Evolutionary conservation across 2,113 vertebrate species (phyloP).

Genomic region (Pithys albifrons): DNA sequence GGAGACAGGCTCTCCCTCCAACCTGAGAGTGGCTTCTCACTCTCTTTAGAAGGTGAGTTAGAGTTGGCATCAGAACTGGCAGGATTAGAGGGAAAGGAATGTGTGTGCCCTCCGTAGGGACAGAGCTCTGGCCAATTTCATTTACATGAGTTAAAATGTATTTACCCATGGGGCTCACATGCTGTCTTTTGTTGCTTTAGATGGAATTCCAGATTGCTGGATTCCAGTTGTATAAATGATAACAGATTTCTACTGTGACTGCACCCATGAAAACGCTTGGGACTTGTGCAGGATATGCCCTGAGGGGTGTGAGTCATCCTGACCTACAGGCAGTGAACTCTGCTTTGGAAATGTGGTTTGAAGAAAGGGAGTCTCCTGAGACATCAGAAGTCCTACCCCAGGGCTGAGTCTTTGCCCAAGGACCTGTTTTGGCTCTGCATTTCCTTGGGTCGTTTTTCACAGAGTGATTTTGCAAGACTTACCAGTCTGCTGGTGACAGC

Average conservation of each 20-base stretch:
- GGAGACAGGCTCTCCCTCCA: background rate
- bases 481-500: background rate
- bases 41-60: background rate
- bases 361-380: constrained; percentile 6
- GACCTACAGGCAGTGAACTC: constrained; percentile 32
- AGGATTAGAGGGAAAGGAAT: background rate
- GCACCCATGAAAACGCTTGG: background rate
- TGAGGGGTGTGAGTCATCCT: constrained; percentile 24
- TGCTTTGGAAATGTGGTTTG: constrained; percentile 28
- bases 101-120: background rate
- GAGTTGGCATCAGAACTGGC: background rate
- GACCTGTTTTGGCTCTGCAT: constrained; percentile 14
- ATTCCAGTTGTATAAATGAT: constrained; percentile 52
- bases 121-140: constrained; percentile 25
- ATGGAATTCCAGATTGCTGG: constrained; percentile 54
- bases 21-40: background rate
- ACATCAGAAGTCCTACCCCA: background rate
- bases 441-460: background rate
- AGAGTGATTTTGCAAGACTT: constrained; percentile 17
- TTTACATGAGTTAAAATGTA: constrained; percentile 28
- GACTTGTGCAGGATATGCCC: constrained; percentile 42
- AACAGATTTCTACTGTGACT: constrained; percentile 53
- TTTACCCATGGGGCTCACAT: constrained; percentile 46
- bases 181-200: constrained; percentile 47
- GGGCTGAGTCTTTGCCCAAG: background rate